phyloP scores from a whole-genome alignment of 2,888 invertebrate species.

The Cataglyphis cursor region DNA sequence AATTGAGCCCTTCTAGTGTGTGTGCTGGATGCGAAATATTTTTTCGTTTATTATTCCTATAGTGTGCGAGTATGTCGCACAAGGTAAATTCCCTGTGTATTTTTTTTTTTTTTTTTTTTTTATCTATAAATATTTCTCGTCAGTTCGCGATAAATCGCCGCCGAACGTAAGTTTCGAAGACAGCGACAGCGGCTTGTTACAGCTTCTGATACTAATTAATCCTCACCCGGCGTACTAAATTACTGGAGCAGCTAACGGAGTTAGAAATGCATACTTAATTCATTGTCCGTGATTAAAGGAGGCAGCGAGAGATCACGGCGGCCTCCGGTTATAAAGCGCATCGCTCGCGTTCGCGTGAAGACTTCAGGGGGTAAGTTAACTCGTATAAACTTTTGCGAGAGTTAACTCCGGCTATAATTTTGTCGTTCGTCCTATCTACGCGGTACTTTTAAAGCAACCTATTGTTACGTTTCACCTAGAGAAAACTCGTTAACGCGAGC shows the following conservation, averaged over 20 bases:
- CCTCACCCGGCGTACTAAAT: constrained; percentile 34
- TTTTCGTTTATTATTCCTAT: constrained; percentile 47
- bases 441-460: constrained; percentile 54
- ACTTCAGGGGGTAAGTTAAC: constrained; percentile 49
- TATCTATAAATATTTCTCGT: not conserved
- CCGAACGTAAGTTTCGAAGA: not conserved
- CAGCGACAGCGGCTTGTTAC: constrained; percentile 20
- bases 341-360: constrained; percentile 5
- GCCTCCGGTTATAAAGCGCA: constrained; percentile 35
- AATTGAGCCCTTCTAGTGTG: constrained; percentile 56
- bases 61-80: not conserved
- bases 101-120: not conserved
- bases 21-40: constrained; percentile 57
- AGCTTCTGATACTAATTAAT: constrained; percentile 44
- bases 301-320: constrained; percentile 47
- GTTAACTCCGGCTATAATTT: constrained; percentile 62
- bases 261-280: constrained; percentile 48
- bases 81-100: not conserved
- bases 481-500: constrained; percentile 53
- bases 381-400: constrained; percentile 62
- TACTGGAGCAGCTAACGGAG: constrained; percentile 11
- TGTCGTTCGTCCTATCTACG: constrained; percentile 48
- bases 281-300: constrained; percentile 57
- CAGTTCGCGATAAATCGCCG: constrained; percentile 11
- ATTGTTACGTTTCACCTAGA: constrained; percentile 57